These are phyloP conservation scores for Picus viridis DNA, from an alignment of 2,797 vertebrate species.

Conservation along the genomic window DNA sequence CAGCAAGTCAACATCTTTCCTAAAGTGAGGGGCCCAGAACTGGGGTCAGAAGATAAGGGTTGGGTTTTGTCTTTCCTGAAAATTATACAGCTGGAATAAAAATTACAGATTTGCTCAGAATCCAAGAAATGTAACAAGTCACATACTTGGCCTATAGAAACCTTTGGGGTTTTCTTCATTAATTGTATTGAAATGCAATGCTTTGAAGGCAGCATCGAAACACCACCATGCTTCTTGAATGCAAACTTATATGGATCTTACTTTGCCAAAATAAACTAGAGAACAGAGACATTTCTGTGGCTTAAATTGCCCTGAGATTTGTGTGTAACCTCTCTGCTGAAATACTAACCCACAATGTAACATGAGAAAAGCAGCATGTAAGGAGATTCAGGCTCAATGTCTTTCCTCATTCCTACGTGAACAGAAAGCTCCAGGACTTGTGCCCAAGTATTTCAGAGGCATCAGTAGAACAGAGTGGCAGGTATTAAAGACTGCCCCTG, in stretches of 20 bases:
- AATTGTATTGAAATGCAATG: background rate
- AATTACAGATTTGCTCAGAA: background rate
- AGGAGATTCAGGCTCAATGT: background rate
- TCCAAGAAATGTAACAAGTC: background rate
- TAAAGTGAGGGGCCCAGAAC: too few relatives aligned
- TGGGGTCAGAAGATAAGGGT: background rate
- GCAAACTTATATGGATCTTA: background rate
- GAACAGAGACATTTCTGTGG: background rate
- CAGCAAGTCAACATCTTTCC: too few relatives aligned
- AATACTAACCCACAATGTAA: background rate
- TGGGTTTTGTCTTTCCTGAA: background rate
- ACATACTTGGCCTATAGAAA: background rate
- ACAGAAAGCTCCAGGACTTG: background rate
- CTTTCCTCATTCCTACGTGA: slow-evolving; percentile 1
- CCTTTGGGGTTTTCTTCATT: background rate
- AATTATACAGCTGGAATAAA: background rate
- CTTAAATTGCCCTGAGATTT: slow-evolving; percentile 24
- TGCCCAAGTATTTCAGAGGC: slow-evolving; percentile 32
- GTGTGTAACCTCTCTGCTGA: background rate
- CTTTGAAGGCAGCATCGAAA: slow-evolving; percentile 13
- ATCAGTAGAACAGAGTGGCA: background rate
- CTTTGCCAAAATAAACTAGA: slow-evolving; percentile 14
- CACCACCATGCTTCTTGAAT: background rate
- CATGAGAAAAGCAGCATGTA: background rate
- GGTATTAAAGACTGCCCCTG: background rate